Base-by-base conservation (phyloP, 2,888 invertebrate genomes). In the Synergus japonicus region DNA sequence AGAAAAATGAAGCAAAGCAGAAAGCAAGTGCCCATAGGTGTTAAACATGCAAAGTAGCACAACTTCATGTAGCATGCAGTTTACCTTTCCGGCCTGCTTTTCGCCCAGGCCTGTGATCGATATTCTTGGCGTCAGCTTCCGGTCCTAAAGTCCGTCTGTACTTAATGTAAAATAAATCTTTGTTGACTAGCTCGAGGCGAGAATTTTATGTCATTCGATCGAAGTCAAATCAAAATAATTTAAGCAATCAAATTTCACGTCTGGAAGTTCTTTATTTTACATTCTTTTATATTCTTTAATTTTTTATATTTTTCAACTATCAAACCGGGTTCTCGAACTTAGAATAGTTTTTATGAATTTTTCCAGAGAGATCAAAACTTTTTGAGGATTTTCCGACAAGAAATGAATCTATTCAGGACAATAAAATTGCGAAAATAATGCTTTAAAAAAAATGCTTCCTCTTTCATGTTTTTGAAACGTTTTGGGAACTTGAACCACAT, bases 81-180 rank as follows among this genome's bases (percentile, higher is more conserved):
- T 91, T 90, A 90, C 90, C 90, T 90, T 84, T 84, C 85, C 87
- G 87, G 88, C 88, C 89, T 87, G 86, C 85, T 86, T 86, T 86
- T 86, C 85, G 84, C 85, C 81, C 83, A 86, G 87, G 86, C 85
- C 89, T 88, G 49, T 49, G 49, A 90, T 90, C 90, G 86, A 90
- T 89, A 89, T 86, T 86, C 88, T 86, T 86, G 86, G 84, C 86
- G 85, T 83, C 87, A 86, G 86, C 86, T 86, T 88, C 88, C 87
- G 86, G 88, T 88, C 86, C 85, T 87, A 83, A 87, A 85, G 85
- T 85, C 85, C 81, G 83, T 83, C 84, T 83, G 79, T 85, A 86
- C 86, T 86, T 87, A 69, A 80, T 76, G 79, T 79, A 79, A 79
- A 81, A 82, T 79, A 80, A 65, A 80, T 82, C 76, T 69, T 78